Base-by-base conservation (phyloP, 2,113 vertebrate genomes). In the Phalacrocorax aristotelis region DNA sequence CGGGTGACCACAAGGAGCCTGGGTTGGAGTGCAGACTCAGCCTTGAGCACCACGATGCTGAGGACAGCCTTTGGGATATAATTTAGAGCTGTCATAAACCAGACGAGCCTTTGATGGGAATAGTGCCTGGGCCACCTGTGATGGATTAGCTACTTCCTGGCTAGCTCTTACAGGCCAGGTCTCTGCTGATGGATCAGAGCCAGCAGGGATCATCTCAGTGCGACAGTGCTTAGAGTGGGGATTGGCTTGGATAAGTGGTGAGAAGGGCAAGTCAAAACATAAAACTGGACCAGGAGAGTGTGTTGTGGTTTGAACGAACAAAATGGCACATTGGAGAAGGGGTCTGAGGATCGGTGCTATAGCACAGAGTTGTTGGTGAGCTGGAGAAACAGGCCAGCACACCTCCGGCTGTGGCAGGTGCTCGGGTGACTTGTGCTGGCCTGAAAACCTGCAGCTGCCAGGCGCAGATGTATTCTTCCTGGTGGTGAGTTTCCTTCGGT, bases 381-480 rank as follows among this genome's bases (percentile, higher is more conserved):
- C 6, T 42, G 57, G 32, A 72, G 55, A 30, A 84, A 40, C 19
- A 40, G n/a, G 30, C 32, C 64, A 81, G 27, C 42, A 30, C 55
- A 68, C 17, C 48, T 78, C 23, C 0, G 0, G 36, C 38, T 55
- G 20, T 40, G 51, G 38, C 0, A 0, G 1, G 10, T 60, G 51
- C 62, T 81, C 46, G 57, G 36, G 17, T 89, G 61, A 51, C 38
- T 83, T 57, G 27, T 76, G 55, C 16, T 77, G 62, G 32, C 27
- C 49, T 38, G 54, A 60, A 91, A 76, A 62, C 38, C 61, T 9
- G 29, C 42, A 76, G 46, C 66, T 74, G 25, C 54, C 30, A 58
- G 64, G 62, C 1, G 0, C 30, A 95, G 71, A 15, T 88, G 21
- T 26, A 22, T 49, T 90, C 54, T 36, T 70, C 15, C 32, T 25